A percentile compares a stretch with the other conserved stretches of the same genome.
Evolutionary conservation across 1,140 invertebrate species (phyloP).

Genomic region (Leptestheria dahalacensis): DNA sequence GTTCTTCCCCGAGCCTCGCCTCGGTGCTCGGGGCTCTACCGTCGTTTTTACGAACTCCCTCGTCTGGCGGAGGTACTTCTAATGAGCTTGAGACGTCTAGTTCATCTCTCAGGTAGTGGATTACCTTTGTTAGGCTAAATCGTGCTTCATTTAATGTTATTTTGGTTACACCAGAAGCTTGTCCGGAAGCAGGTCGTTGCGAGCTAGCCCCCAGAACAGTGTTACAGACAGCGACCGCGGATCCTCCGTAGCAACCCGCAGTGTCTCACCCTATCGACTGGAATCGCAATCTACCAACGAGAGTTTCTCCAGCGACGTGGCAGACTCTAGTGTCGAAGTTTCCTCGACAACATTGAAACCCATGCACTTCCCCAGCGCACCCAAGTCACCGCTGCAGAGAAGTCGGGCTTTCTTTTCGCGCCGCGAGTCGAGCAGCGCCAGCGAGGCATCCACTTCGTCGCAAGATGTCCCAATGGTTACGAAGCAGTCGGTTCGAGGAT

Average conservation of each 20-base stretch:
- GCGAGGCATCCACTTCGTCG: not conserved
- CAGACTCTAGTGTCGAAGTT: not conserved
- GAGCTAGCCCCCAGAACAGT: conserved; percentile 6
- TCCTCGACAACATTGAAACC: not conserved
- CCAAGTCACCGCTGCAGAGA: not conserved
- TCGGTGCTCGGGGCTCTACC: not conserved
- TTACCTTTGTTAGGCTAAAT: too few relatives aligned
- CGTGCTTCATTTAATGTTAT: too few relatives aligned
- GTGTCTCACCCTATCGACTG: conserved; percentile 3
- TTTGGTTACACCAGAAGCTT: not conserved
- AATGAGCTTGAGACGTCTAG: too few relatives aligned
- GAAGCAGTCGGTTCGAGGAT: not conserved
- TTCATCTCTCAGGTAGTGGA: too few relatives aligned
- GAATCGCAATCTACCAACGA: conserved; percentile 9
- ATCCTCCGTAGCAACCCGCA: not conserved
- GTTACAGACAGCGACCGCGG: conserved; percentile 1
- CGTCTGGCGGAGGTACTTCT: not conserved
- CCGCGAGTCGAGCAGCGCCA: not conserved
- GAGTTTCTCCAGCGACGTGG: conserved; percentile 1
- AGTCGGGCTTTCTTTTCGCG: not conserved
- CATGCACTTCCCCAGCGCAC: not conserved
- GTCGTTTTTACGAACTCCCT: not conserved
- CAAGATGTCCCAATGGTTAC: not conserved
- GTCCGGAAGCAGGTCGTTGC: not conserved
- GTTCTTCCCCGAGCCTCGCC: not conserved